phyloP scores from a whole-genome alignment of 2,888 invertebrate genomes.

The Acronicta alni region DNA sequence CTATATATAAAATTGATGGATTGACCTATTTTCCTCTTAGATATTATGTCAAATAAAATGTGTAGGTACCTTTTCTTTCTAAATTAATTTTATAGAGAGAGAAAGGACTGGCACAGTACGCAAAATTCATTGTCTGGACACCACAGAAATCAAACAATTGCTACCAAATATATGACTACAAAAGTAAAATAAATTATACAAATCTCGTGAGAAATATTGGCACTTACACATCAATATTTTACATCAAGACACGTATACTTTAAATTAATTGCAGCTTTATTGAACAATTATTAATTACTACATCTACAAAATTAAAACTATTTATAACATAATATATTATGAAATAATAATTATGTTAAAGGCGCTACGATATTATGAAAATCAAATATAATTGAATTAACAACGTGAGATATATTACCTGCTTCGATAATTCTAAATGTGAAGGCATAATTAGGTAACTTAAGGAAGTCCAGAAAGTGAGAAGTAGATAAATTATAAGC shows the following conservation, averaged over 20 bases:
- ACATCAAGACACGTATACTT: constrained; percentile 25
- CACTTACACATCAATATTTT: constrained; percentile 25
- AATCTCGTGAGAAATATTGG: background rate
- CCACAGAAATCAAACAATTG: background rate
- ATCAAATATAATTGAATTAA: constrained; percentile 1
- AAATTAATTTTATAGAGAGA: constrained; percentile 33
- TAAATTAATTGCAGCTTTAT: constrained; percentile 39
- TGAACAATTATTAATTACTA: constrained; percentile 12
- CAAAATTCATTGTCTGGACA: constrained; percentile 5
- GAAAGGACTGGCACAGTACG: constrained; percentile 32
- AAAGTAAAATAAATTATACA: constrained; percentile 1
- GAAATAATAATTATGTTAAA: constrained; percentile 7
- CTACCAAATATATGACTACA: background rate
- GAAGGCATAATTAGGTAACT: constrained; percentile 58
- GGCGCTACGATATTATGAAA: constrained; percentile 6
- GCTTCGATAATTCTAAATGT: constrained; percentile 32
- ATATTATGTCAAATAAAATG: background rate
- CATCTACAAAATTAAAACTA: background rate
- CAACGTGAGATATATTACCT: too few species aligned
- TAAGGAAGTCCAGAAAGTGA: constrained; percentile 79
- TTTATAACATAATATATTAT: too few species aligned
- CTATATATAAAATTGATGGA: background rate
- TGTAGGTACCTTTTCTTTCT: constrained; percentile 5
- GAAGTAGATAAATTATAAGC: constrained; percentile 68
- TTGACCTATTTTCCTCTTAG: constrained; percentile 4